Evolutionary conservation across 1,140 invertebrate genomes (phyloP).

Genomic region (Pogonomyrmex californicus): DNA sequence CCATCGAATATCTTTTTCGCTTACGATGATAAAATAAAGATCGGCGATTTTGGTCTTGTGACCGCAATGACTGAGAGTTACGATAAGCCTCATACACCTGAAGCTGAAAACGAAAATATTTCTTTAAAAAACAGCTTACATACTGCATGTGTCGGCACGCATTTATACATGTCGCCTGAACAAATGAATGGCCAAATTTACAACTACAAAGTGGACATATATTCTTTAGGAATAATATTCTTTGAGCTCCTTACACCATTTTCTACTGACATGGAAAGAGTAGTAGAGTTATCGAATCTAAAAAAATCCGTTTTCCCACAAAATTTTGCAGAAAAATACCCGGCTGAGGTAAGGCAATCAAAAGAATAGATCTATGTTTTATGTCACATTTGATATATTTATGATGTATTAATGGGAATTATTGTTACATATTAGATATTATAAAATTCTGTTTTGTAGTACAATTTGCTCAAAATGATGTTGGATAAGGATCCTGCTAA

Average conservation of each 20-base stretch:
- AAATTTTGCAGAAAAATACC: slow-evolving; percentile 89
- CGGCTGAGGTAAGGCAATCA: slow-evolving; percentile 89
- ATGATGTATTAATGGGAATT: neutral
- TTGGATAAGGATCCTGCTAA: slow-evolving; percentile 91
- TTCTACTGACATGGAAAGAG: slow-evolving; percentile 95
- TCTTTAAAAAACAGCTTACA: slow-evolving; percentile 83
- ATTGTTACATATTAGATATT: slow-evolving; percentile 19
- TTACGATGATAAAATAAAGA: slow-evolving; percentile 95
- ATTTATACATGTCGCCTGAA: slow-evolving; percentile 99
- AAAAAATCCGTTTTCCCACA: slow-evolving; percentile 91
- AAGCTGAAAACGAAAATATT: slow-evolving; percentile 71
- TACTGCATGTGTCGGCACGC: slow-evolving; percentile 94
- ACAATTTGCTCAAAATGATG: slow-evolving; percentile 92
- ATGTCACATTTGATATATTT: neutral
- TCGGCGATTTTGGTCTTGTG: slow-evolving; percentile 98
- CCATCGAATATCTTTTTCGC: slow-evolving; percentile 99
- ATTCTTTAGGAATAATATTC: slow-evolving; percentile 97
- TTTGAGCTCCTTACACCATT: slow-evolving; percentile 97
- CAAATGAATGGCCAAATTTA: slow-evolving; percentile 93
- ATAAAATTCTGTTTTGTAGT: slow-evolving; percentile 87
- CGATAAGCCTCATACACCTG: slow-evolving; percentile 82
- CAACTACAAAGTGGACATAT: slow-evolving; percentile 98
- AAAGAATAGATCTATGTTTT: neutral
- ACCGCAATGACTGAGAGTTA: slow-evolving; percentile 92
- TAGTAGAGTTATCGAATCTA: slow-evolving; percentile 89